These are phyloP conservation scores for Drosophila oshimai DNA, from an alignment of 1,140 invertebrate species.

Conservation along the genomic window DNA sequence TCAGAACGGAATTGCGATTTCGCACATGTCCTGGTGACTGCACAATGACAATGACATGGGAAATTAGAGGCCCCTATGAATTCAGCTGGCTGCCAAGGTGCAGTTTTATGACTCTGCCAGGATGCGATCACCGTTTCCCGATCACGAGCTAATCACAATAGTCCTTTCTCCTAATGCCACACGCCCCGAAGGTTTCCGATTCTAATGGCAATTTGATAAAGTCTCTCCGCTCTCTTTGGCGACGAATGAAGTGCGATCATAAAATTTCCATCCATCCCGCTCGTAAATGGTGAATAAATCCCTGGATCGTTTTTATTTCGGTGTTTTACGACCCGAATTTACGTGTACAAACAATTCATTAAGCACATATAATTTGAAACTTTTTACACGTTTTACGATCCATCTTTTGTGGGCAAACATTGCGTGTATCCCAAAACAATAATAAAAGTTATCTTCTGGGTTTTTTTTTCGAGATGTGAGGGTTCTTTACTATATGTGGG, in stretches of 20 bases:
- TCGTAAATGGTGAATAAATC: slow-evolving; percentile 30
- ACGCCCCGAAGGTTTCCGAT: slow-evolving; percentile 21
- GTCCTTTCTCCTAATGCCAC: slow-evolving; percentile 10
- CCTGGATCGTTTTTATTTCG: too few species aligned
- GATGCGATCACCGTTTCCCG: slow-evolving; percentile 2
- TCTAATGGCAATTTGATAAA: slow-evolving; percentile 45
- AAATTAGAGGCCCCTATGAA: slow-evolving; percentile 23
- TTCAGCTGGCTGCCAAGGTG: slow-evolving; percentile 37
- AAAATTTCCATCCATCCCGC: slow-evolving; percentile 26
- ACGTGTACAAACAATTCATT: slow-evolving; percentile 35
- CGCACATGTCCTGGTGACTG: slow-evolving; percentile 34
- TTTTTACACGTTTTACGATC: slow-evolving; percentile 36
- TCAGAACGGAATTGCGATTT: background rate
- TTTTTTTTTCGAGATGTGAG: too few species aligned
- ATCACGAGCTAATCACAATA: slow-evolving; percentile 33
- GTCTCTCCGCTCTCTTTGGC: slow-evolving; percentile 4
- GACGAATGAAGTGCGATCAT: slow-evolving; percentile 13
- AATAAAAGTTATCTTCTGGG: too few species aligned
- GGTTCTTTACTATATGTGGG: too few species aligned
- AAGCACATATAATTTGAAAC: slow-evolving; percentile 25
- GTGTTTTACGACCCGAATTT: slow-evolving; percentile 12
- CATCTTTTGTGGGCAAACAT: slow-evolving; percentile 38
- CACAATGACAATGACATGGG: slow-evolving; percentile 33
- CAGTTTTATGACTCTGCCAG: slow-evolving; percentile 27
- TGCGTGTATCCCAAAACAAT: slow-evolving; percentile 15